Evolutionary conservation across 2,113 vertebrate genomes (phyloP).

Genomic region (Erinaceus europaeus): DNA sequence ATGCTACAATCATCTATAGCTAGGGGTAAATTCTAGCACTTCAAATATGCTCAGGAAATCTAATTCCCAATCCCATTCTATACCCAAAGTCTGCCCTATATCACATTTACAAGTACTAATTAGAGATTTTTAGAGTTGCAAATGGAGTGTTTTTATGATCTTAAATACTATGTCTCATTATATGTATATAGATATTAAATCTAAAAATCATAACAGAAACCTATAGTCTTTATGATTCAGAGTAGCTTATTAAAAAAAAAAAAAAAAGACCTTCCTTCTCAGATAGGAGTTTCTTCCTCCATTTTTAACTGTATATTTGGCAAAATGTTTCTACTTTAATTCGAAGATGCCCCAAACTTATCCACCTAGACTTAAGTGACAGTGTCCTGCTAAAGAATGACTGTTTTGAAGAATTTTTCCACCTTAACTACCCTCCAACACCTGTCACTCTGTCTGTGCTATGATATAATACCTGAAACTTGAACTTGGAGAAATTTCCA

Average conservation of each 20-base stretch:
- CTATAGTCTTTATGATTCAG: too few species aligned
- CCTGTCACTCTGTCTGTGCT: conserved; percentile 93
- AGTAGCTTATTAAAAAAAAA: neutral
- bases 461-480: conserved; percentile 90
- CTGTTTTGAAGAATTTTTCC: conserved; percentile 86
- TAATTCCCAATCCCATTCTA: neutral
- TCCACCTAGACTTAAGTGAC: conserved; percentile 93
- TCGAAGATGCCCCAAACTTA: conserved; percentile 86
- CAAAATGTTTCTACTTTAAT: conserved; percentile 91
- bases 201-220: too few species aligned
- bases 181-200: too few species aligned
- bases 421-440: conserved; percentile 85
- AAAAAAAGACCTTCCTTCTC: too few species aligned
- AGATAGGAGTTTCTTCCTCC: too few species aligned
- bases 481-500: conserved; percentile 85
- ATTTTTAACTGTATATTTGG: too few species aligned
- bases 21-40: neutral
- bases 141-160: too few species aligned
- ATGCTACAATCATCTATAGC: neutral
- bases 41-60: neutral
- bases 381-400: conserved; percentile 90
- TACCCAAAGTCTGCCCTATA: neutral
- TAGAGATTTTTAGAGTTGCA: too few species aligned
- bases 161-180: too few species aligned
- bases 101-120: neutral